phyloP scores from a whole-genome alignment of 2,888 invertebrate species.

The Horisme vitalbata region DNA sequence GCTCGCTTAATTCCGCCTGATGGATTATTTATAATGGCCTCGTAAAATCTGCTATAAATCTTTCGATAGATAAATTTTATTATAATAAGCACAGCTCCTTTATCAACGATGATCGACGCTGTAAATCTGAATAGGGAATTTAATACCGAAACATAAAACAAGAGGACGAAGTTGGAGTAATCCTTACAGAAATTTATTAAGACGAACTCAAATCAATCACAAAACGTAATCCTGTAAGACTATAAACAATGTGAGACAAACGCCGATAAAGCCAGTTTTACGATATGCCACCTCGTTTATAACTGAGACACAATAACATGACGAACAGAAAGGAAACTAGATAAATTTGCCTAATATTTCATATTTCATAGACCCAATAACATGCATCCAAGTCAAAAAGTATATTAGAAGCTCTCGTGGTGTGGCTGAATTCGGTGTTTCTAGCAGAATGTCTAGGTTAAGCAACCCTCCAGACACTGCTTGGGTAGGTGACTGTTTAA shows the following conservation, averaged over 20 bases:
- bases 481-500: too few relatives aligned
- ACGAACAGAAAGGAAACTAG: conserved; percentile 1
- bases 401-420: too few relatives aligned
- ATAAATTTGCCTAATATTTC: too few relatives aligned
- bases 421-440: too few relatives aligned
- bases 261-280: conserved; percentile 70
- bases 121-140: conserved; percentile 57
- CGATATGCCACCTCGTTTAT: conserved; percentile 77
- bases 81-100: conserved; percentile 54
- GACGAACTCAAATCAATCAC: conserved; percentile 75
- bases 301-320: conserved; percentile 41
- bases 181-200: conserved; percentile 63
- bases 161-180: conserved; percentile 56
- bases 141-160: conserved; percentile 62
- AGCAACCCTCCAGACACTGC: too few relatives aligned
- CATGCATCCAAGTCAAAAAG: too few relatives aligned
- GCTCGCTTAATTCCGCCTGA: conserved; percentile 30
- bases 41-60: conserved; percentile 48
- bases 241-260: conserved; percentile 74
- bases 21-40: conserved; percentile 26
- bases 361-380: too few relatives aligned
- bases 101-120: conserved; percentile 48
- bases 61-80: conserved; percentile 49
- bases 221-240: conserved; percentile 69
- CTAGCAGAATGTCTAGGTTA: too few relatives aligned